phyloP scores from a whole-genome alignment of 2,888 invertebrate species.

The Idaea straminata region DNA sequence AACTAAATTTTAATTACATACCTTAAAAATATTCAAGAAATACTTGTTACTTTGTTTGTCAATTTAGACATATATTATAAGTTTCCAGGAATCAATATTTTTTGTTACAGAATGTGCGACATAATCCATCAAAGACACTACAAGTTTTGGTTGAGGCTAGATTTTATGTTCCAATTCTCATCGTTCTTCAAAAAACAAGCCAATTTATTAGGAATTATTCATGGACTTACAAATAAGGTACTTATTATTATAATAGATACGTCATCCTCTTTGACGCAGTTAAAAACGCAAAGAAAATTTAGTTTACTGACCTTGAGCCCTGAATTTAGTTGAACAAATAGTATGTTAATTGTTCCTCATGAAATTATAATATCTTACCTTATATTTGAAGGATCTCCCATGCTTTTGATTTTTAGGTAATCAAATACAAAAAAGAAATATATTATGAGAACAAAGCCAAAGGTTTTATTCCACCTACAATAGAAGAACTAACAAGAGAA shows the following conservation, averaged over 20 bases:
- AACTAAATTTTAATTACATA: background rate
- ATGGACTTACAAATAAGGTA: conserved; percentile 88
- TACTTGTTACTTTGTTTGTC: no score
- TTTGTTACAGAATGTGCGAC: conserved; percentile 84
- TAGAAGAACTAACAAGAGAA: conserved; percentile 57
- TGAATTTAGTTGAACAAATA: background rate
- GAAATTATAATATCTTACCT: background rate
- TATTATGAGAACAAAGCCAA: conserved; percentile 75
- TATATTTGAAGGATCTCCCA: background rate
- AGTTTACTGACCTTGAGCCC: background rate
- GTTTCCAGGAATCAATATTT: background rate
- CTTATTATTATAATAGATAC: background rate
- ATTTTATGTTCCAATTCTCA: conserved; percentile 85
- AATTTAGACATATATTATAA: background rate
- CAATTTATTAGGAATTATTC: conserved; percentile 84
- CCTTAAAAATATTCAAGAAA: background rate
- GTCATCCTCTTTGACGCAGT: background rate
- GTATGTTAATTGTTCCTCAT: no score
- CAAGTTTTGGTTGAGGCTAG: conserved; percentile 86
- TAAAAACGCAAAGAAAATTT: no score
- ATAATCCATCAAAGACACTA: conserved; percentile 89
- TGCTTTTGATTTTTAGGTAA: conserved; percentile 55
- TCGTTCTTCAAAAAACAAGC: conserved; percentile 85
- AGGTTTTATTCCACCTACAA: conserved; percentile 63
- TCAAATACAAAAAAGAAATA: conserved; percentile 81